Evolutionary conservation across 2,797 vertebrate genomes (phyloP).

Genomic region (Brotula barbata): DNA sequence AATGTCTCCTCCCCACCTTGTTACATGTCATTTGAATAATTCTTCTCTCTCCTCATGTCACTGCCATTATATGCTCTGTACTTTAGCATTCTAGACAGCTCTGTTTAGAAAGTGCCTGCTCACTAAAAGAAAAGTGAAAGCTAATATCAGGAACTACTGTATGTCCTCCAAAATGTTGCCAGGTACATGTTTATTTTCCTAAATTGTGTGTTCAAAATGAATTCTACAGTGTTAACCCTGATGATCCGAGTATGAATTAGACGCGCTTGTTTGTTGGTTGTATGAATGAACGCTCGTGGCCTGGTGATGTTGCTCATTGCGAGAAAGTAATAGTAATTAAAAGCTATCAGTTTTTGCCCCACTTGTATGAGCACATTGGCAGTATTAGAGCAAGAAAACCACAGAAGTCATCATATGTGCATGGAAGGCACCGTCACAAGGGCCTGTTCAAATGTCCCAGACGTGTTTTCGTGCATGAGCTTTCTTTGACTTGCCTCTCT

Average conservation of each 20-base stretch:
- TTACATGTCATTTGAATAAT: conserved; percentile 59
- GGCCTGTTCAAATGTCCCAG: conserved; percentile 30
- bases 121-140: conserved; percentile 80
- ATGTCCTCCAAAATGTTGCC: conserved; percentile 68
- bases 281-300: conserved; percentile 70
- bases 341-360: conserved; percentile 63
- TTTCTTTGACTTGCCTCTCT: conserved; percentile 50
- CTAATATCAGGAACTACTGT: conserved; percentile 79
- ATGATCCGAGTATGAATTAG: conserved; percentile 56
- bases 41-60: conserved; percentile 55
- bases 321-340: conserved; percentile 48
- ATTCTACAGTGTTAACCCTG: conserved; percentile 66
- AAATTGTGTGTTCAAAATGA: conserved; percentile 71
- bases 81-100: conserved; percentile 79
- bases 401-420: conserved; percentile 47
- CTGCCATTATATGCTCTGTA: conserved; percentile 73
- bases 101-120: conserved; percentile 88
- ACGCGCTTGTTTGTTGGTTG: conserved; percentile 65
- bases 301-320: conserved; percentile 64
- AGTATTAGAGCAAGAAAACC: conserved; percentile 57
- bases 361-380: conserved; percentile 59
- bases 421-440: conserved; percentile 54
- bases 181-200: conserved; percentile 73
- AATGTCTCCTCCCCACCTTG: conserved; percentile 65
- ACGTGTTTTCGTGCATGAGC: conserved; percentile 48